Percentiles rank a stretch among this genome's conserved stretches.
Evolutionary conservation across 2,797 vertebrate species (phyloP).

Genomic region (Dallia pectoralis): DNA sequence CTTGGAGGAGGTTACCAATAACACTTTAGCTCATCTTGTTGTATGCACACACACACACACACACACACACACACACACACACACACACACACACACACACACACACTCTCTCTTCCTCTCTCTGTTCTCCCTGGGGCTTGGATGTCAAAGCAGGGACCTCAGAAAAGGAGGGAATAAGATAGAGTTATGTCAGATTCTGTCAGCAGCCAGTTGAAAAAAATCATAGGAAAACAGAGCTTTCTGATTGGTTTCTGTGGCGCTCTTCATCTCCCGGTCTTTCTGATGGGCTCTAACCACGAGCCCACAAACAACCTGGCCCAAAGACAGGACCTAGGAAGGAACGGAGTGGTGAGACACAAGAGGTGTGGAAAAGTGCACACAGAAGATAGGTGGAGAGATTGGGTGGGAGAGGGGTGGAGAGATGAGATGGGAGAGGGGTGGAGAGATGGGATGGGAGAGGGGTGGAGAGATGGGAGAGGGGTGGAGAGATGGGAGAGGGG

Average conservation of each 20-base stretch:
- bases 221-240: slow-evolving; percentile 54
- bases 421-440: slow-evolving; percentile 42
- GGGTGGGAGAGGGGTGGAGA: slow-evolving; percentile 31
- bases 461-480: slow-evolving; percentile 29
- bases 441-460: slow-evolving; percentile 52
- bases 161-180: slow-evolving; percentile 57
- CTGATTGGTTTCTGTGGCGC: slow-evolving; percentile 61
- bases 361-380: slow-evolving; percentile 3
- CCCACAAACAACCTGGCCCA: slow-evolving; percentile 61
- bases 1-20: slow-evolving; percentile 55
- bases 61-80: slow-evolving; percentile 2
- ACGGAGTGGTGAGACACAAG: not conserved
- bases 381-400: slow-evolving; percentile 32
- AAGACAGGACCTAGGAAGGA: slow-evolving; percentile 48
- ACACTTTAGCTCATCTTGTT: slow-evolving; percentile 53
- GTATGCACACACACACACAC: slow-evolving; percentile 21
- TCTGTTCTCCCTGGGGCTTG: slow-evolving; percentile 50
- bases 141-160: slow-evolving; percentile 62
- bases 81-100: not conserved
- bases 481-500: slow-evolving; percentile 49
- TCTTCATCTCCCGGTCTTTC: slow-evolving; percentile 61
- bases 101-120: slow-evolving; percentile 52
- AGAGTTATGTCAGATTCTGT: slow-evolving; percentile 71
- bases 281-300: slow-evolving; percentile 57
- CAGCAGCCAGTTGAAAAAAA: slow-evolving; percentile 50